phyloP scores from a whole-genome alignment of 2,888 invertebrate genomes.

The Zygothrica quintamaculata region DNA sequence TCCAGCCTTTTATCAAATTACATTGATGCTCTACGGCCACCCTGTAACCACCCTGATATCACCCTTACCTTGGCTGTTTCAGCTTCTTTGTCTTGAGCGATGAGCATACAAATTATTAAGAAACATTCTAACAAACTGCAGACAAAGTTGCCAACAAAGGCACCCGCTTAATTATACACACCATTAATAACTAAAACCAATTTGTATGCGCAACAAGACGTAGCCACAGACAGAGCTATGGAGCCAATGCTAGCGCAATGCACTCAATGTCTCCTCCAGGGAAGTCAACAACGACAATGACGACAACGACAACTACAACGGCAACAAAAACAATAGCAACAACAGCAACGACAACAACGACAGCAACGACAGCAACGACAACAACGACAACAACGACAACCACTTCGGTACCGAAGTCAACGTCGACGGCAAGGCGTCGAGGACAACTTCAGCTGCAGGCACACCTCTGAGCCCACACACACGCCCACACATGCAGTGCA shows the following conservation, averaged over 20 bases:
- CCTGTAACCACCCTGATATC: no score
- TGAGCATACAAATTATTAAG: constrained; percentile 74
- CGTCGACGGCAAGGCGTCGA: constrained; percentile 4
- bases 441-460: constrained; percentile 40
- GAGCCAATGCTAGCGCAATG: constrained; percentile 28
- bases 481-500: constrained; percentile 38
- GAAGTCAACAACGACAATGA: constrained; percentile 34
- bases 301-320: constrained; percentile 21
- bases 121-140: constrained; percentile 76
- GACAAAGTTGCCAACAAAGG: constrained; percentile 77
- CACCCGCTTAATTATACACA: constrained; percentile 75
- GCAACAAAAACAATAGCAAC: background rate
- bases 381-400: constrained; percentile 1
- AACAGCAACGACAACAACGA: background rate
- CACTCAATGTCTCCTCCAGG: constrained; percentile 47
- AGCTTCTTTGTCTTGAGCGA: constrained; percentile 48
- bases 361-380: constrained; percentile 17
- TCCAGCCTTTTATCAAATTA: constrained; percentile 1
- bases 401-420: background rate
- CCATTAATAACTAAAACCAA: constrained; percentile 78
- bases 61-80: background rate
- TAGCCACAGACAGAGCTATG: constrained; percentile 16
- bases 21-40: background rate
- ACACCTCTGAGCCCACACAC: constrained; percentile 24
- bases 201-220: constrained; percentile 72